Evolutionary conservation across 1,140 invertebrate species (phyloP), one percentile per base, ranked within the genome.

Genomic region (Zeugodacus cucurbitae): DNA sequence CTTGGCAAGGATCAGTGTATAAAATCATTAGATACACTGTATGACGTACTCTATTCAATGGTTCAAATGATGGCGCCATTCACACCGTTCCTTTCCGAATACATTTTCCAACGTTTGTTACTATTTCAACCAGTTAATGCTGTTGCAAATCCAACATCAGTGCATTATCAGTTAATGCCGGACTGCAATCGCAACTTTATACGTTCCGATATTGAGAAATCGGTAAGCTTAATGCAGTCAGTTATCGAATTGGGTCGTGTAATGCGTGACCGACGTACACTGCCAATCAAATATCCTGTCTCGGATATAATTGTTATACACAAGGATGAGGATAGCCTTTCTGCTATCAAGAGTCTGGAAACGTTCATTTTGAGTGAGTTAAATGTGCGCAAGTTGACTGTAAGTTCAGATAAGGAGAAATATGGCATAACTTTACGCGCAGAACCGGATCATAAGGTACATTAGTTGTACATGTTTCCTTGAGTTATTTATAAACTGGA

Each of bases 251-350:
- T 99, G 5, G 99, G 98, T 8, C 95, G 99, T 89, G 96, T 99
- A 17, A 94, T 99, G 74, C 94, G 99, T 86, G 99, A 99, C 92
- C 95, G 98, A 48, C 98, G 98, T 93, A 99, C 97, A 1, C 95
- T 99, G 87, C 98, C 99, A 0, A 95, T 99, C 0, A 99, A 99
- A 94, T 99, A 99, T 94, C 99, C 99, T 0, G 94, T 99, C 82
- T 98, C 97, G n/a, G 98, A 99, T 95, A 96, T 99, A 86, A 96
- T 99, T 41, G 96, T 99, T 7, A 98, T 99, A 89, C 97, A 99
- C 92, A 96, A 97, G 90, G 97, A 99, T 91, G 91, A 94, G 58
- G 93, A 96, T 48, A 96, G 97, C 89, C 94, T 99, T 54, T 94
- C 97, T 29, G 97, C 99, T 91, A 95, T 99, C 1, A 93, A 95